These are phyloP conservation scores for Gephyroberyx darwinii DNA, from an alignment of 2,797 vertebrate genomes.

Conservation along the genomic window DNA sequence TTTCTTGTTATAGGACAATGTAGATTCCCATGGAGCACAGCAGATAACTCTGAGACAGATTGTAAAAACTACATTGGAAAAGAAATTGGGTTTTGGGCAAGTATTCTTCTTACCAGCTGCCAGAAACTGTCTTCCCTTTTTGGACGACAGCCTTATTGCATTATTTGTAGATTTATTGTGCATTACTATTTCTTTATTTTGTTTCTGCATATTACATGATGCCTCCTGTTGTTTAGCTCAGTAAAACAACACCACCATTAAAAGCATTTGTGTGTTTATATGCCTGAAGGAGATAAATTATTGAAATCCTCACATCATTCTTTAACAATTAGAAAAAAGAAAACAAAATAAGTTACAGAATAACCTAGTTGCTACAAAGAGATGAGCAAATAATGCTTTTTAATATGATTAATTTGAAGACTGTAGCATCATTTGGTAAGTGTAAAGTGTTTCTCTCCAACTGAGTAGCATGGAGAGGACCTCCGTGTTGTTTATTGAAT, in stretches of 20 bases:
- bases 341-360: conserved; percentile 51
- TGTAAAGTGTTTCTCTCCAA: conserved; percentile 3
- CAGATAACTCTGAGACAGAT: conserved; percentile 55
- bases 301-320: conserved; percentile 73
- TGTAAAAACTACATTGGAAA: conserved; percentile 60
- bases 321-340: conserved; percentile 70
- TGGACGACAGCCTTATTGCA: conserved; percentile 49
- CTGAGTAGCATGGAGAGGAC: conserved; percentile 20
- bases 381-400: conserved; percentile 37
- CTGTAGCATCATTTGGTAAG: background rate
- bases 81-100: conserved; percentile 64
- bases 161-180: conserved; percentile 51
- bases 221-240: conserved; percentile 64
- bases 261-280: conserved; percentile 83
- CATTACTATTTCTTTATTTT: conserved; percentile 52
- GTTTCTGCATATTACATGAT: conserved; percentile 75
- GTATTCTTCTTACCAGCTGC: conserved; percentile 43
- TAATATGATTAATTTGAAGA: conserved; percentile 32
- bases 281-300: conserved; percentile 76
- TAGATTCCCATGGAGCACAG: conserved; percentile 62
- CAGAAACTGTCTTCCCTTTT: conserved; percentile 55
- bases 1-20: conserved; percentile 57
- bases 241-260: conserved; percentile 70
- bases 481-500: conserved; percentile 63
- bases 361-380: conserved; percentile 43